phyloP scores from a whole-genome alignment of 2,888 invertebrate species.

The Eupelmus urozonus region DNA sequence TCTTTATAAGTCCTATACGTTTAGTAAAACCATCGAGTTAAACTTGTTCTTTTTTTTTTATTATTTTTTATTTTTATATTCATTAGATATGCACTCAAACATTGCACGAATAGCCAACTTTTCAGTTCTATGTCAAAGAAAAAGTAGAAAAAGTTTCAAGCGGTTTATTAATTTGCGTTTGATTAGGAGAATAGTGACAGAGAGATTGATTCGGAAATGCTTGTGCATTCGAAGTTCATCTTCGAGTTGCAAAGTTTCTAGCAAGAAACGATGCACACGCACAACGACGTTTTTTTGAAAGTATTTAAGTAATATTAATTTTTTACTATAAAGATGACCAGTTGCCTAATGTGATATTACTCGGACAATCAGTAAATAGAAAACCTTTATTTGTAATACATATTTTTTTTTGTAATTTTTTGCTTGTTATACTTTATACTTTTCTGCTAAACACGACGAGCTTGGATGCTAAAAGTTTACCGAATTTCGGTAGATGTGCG shows the following conservation, averaged over 20 bases:
- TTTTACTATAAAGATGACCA: slow-evolving; percentile 10
- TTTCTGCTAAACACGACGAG: slow-evolving; percentile 36
- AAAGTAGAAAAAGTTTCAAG: slow-evolving; percentile 36
- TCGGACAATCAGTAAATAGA: slow-evolving; percentile 31
- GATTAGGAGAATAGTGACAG: slow-evolving; percentile 14
- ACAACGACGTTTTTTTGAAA: slow-evolving; percentile 11
- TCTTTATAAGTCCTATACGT: slow-evolving; percentile 5
- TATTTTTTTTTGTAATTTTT: slow-evolving; percentile 26
- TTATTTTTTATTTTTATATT: slow-evolving; percentile 31
- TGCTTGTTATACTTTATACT: slow-evolving; percentile 1
- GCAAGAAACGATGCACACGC: neutral
- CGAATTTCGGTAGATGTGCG: slow-evolving; percentile 41
- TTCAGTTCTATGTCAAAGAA: slow-evolving; percentile 20
- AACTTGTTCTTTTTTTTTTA: slow-evolving; percentile 27
- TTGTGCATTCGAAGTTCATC: slow-evolving; percentile 12
- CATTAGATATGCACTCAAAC: slow-evolving; percentile 46
- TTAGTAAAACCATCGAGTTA: slow-evolving; percentile 24
- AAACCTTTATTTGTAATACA: slow-evolving; percentile 22
- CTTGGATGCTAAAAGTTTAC: slow-evolving; percentile 42
- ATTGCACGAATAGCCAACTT: slow-evolving; percentile 33
- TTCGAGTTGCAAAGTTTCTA: slow-evolving; percentile 6
- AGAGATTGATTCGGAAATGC: slow-evolving; percentile 24
- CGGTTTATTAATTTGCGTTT: slow-evolving; percentile 22
- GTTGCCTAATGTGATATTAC: slow-evolving; percentile 23
- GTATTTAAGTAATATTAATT: slow-evolving; percentile 26